Base-by-base conservation (phyloP, 2,888 invertebrate genomes). In the Archaeoteleia sp. region DNA sequence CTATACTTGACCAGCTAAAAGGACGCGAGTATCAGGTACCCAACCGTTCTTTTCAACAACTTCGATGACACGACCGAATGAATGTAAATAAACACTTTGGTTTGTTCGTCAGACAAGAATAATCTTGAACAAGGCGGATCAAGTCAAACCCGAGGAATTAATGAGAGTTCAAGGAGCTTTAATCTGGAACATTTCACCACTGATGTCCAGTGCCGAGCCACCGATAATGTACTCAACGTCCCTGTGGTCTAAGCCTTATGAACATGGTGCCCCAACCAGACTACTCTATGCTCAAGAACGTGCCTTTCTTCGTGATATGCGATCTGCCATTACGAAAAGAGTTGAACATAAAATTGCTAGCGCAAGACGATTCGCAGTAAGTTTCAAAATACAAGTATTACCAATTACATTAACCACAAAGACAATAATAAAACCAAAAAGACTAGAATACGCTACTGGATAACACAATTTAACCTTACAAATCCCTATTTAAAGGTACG, bases 141-240 rank as follows among this genome's bases (percentile, higher is more conserved):
- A 92, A 73, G 94, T 97, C 34, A 93, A 94, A 80, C 94, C 96
- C 0, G 96, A 96, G 83, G 96, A 97, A 85, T 86, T 97, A 72
- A 92, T 97, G 92, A 90, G 95, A 73, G 96, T 97, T 1, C 96
- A 97, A 85, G 95, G 96, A 74, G 95, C 95, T 7, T 88, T 97
- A 48, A 95, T 97, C 79, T 97, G 97, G 97, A 96, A 96, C 85
- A 94, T 97, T 78, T 96, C 96, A n/a, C 97, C 97, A 2, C 87
- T 97, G 77, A 95, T 97, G 93, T 95, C 96, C 69, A 95, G 95
- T 39, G 93, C 95, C 39, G 96, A 96, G 84, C 96, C 97, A 2
- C 97, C 97, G 13, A 89, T 94, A 49, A 94, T 97, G 91, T 97
- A 96, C 87, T 94, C 95, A 10, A 92, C 92, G 43, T 95, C 95